Percentiles rank a stretch among this genome's conserved stretches.
Conservation (phyloP, 2,888 invertebrate species). For the Scaptomyza polygonia region DNA sequence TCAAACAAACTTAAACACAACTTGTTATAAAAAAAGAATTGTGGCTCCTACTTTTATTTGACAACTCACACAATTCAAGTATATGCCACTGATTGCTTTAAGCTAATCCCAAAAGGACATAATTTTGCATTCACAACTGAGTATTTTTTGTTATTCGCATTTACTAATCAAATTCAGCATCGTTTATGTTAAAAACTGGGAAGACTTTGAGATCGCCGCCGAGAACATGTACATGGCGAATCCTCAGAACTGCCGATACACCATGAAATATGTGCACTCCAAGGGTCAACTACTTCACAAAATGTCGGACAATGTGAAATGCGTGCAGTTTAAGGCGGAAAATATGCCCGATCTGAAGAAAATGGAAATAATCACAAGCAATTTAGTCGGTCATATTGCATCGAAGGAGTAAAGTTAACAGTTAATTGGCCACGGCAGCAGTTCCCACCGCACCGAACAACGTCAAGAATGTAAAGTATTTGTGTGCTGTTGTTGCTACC, state of each 20-base stretch:
- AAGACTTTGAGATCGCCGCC: conserved; percentile 98
- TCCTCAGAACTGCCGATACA: conserved; percentile 96
- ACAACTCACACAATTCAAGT: conserved; percentile 13
- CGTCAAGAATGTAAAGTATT: conserved; percentile 39
- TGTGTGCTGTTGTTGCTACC: conserved; percentile 36
- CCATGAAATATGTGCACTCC: conserved; percentile 96
- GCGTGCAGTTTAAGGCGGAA: conserved; percentile 97
- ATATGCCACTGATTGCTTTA: conserved; percentile 42
- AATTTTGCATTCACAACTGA: conserved; percentile 37
- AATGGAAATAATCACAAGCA: conserved; percentile 96
- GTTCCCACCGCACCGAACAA: conserved; percentile 34
- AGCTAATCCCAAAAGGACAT: conserved; percentile 18
- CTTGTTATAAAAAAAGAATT: conserved; percentile 2
- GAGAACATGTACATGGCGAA: conserved; percentile 96
- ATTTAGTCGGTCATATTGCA: conserved; percentile 97
- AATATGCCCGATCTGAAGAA: conserved; percentile 97
- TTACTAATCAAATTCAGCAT: conserved; percentile 84
- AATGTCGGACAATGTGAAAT: conserved; percentile 97
- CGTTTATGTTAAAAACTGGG: conserved; percentile 97
- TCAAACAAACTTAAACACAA: not conserved
- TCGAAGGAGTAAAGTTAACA: conserved; percentile 81
- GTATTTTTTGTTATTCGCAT: conserved; percentile 46
- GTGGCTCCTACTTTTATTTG: not conserved
- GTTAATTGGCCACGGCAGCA: conserved; percentile 69
- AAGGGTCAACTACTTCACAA: conserved; percentile 94